Evolutionary conservation across 2,797 vertebrate species (phyloP), one percentile per base, ranked within the genome.

Genomic region (Enteromius radiatus): DNA sequence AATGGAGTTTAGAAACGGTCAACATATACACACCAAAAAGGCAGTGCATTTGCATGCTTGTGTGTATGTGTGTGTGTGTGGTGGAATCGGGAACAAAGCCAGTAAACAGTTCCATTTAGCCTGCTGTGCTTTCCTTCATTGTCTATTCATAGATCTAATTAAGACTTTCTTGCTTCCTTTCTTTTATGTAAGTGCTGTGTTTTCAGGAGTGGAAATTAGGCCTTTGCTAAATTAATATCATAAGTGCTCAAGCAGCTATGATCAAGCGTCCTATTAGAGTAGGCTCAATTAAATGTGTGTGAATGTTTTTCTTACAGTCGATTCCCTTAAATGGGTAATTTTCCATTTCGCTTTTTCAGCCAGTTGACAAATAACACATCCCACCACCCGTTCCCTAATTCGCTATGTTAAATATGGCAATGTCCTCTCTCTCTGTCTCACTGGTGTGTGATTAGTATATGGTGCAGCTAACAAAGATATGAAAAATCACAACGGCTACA

Each of bases 231-330:
- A 93, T 92, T 90, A 92, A 93, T 88, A 89, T 88, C 89, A 88
- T 90, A 92, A 92, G 93, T 85, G 90, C 90, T 93, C 88, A 89
- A 90, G 91, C 81, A 78, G 88, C 87, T 83, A 84, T 91, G 91
- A 93, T 93, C 90, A 91, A 94, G 90, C 92, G 88, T 91, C 89
- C 89, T 89, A 92, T 92, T 94, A 93, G 87, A 84, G 88, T 23
- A 76, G 78, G 85, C 87, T 89, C 83, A 92, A 93, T 93, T 90
- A 92, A 87, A 89, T 88, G 86, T 82, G 84, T 90, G 74, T 84
- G 88, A 90, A 87, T 91, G 81, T 90, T 89, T 89, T 89, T 86
- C 87, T 87, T 88, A 89, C 85, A 90, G 78, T 85, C 86, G 61
- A 85, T 91, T 92, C 87, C 88, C 91, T 93, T 92, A 93, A 93